phyloP scores from a whole-genome alignment of 2,113 vertebrate genomes.

The Tachuris rubrigastra region DNA sequence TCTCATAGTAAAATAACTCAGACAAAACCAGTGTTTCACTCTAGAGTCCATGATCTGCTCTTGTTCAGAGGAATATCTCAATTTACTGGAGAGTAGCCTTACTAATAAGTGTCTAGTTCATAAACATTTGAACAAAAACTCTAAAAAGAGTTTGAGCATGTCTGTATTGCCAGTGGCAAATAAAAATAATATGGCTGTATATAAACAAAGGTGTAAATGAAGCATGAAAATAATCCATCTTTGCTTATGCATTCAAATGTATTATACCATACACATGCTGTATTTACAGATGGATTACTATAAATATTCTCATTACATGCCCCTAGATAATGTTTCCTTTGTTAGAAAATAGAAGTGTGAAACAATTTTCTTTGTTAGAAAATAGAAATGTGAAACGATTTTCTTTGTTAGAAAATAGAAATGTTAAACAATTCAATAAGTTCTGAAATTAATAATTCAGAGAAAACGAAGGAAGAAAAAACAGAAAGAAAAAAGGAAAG shows the following conservation, averaged over 20 bases:
- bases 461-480: not conserved
- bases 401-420: not conserved
- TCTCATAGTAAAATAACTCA: not conserved
- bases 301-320: not conserved
- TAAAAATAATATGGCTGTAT: not conserved
- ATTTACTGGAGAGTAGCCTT: not conserved
- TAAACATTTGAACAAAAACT: too few relatives aligned
- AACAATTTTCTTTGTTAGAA: too few relatives aligned
- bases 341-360: not conserved
- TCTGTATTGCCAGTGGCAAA: not conserved
- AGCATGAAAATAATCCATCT: not conserved
- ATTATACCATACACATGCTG: not conserved
- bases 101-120: not conserved
- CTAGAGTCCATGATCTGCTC: not conserved
- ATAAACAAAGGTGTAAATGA: not conserved
- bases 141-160: too few relatives aligned
- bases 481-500: not conserved
- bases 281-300: constrained; percentile 18
- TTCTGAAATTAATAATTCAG: constrained; percentile 15
- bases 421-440: not conserved
- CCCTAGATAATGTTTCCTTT: not conserved
- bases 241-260: not conserved
- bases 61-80: not conserved
- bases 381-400: not conserved
- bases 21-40: not conserved